Evolutionary conservation across 2,888 invertebrate genomes (phyloP).

Genomic region (Melinaea menophilus): DNA sequence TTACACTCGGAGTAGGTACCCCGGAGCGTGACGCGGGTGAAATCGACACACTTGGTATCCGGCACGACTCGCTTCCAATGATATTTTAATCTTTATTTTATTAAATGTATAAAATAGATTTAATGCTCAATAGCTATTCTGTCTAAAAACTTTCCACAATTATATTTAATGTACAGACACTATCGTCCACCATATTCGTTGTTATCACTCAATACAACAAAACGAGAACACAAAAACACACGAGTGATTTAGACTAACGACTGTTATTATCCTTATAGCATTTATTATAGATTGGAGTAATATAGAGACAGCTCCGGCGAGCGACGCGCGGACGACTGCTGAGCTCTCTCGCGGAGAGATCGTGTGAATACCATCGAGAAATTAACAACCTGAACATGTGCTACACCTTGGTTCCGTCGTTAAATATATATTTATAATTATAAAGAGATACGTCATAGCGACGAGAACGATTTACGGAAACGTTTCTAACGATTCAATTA

Average conservation of each 20-base stretch:
- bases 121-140: too few species aligned
- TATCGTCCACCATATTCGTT: too few species aligned
- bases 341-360: constrained; percentile 71
- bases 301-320: constrained; percentile 44
- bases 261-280: background rate
- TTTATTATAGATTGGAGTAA: constrained; percentile 36
- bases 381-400: constrained; percentile 45
- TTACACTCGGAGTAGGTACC: constrained; percentile 48
- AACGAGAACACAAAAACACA: too few species aligned
- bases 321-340: constrained; percentile 60
- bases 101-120: too few species aligned
- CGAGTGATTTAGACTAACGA: too few species aligned
- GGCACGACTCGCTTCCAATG: constrained; percentile 44
- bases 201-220: too few species aligned
- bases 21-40: constrained; percentile 71
- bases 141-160: too few species aligned
- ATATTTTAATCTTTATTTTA: background rate
- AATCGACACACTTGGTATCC: constrained; percentile 72
- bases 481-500: too few species aligned
- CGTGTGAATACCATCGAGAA: constrained; percentile 71
- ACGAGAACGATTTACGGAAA: too few species aligned
- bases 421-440: background rate
- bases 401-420: background rate
- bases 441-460: background rate
- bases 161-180: too few species aligned